Evolutionary conservation across 2,888 invertebrate genomes (phyloP).

Genomic region (Mesorhabditis spiculigera): DNA sequence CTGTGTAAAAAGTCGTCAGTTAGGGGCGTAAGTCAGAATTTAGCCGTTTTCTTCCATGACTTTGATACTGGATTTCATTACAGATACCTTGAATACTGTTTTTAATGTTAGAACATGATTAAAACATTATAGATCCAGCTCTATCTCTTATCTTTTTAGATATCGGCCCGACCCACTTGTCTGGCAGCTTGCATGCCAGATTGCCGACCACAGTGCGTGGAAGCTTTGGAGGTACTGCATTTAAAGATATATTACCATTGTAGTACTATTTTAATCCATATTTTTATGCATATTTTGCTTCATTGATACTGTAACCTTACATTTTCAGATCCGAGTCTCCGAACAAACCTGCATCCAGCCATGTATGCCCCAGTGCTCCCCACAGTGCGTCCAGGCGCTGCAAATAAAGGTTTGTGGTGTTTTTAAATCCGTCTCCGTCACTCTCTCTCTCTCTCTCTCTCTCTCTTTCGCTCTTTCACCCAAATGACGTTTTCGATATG

Average conservation of each 20-base stretch:
- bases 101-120: no score
- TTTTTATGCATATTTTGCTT: no score
- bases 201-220: conserved; percentile 24
- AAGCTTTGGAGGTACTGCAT: conserved; percentile 18
- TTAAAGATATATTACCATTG: conserved; percentile 10
- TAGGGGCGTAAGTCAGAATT: no score
- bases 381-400: conserved; percentile 28
- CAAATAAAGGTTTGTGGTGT: conserved; percentile 13
- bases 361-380: conserved; percentile 18
- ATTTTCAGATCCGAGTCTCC: conserved; percentile 7
- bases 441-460: background rate
- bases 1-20: no score
- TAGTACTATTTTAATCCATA: no score
- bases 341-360: conserved; percentile 8
- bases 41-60: no score
- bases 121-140: no score
- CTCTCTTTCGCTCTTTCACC: conserved; percentile 10
- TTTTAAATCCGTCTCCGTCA: background rate
- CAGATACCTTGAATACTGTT: no score
- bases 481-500: no score
- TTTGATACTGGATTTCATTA: no score
- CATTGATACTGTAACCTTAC: no score
- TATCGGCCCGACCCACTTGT: conserved; percentile 24
- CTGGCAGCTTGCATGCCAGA: conserved; percentile 32
- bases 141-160: background rate